A percentile compares a stretch with the other conserved stretches of the same genome.
Evolutionary conservation across 2,113 vertebrate species (phyloP).

Genomic region (Phylloscopus trochilus): DNA sequence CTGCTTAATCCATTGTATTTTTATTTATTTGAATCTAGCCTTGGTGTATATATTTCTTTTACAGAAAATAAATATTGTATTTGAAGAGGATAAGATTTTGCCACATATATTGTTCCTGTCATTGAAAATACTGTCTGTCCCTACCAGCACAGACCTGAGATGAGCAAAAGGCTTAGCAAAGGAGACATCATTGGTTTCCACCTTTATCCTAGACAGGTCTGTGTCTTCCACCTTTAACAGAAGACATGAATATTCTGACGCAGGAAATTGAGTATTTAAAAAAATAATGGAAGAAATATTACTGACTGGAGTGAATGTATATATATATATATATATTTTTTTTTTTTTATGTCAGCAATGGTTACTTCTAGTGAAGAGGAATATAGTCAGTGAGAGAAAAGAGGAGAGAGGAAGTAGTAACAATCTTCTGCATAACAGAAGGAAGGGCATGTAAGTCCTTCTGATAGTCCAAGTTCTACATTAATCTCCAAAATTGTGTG

Average conservation of each 20-base stretch:
- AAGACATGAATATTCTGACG: neutral
- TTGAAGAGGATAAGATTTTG: neutral
- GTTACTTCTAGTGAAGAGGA: neutral
- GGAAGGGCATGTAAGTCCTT: neutral
- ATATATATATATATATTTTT: too few species aligned
- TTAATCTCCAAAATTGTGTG: neutral
- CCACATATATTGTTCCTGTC: neutral
- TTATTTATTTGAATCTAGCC: neutral
- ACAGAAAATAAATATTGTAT: neutral
- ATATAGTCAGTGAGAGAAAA: neutral
- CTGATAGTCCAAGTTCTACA: neutral
- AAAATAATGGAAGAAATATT: neutral
- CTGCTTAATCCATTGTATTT: neutral
- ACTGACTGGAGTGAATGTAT: neutral
- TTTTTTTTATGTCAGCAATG: neutral
- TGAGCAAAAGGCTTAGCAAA: neutral
- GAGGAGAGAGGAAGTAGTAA: neutral
- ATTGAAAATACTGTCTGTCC: neutral
- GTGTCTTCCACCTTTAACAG: neutral
- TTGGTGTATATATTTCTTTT: neutral
- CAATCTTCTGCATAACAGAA: neutral
- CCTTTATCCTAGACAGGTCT: neutral
- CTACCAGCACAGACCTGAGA: neutral
- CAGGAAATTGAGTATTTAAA: neutral
- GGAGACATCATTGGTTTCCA: neutral